Conservation (phyloP, 2,888 invertebrate species). For the Caenorhabditis becei region DNA sequence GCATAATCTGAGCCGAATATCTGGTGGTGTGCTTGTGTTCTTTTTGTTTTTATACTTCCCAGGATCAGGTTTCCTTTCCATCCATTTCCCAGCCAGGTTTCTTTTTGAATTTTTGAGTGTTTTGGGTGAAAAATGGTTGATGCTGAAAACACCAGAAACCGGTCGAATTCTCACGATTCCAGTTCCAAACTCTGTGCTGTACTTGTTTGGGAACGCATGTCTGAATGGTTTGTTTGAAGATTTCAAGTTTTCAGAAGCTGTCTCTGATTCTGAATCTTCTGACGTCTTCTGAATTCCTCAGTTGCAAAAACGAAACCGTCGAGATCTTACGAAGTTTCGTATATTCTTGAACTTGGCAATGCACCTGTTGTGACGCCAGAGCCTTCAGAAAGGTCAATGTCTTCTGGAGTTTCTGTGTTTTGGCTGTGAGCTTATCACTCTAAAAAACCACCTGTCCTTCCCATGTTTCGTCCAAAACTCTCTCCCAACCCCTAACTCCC, state of each 20-base stretch:
- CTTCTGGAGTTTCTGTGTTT: too few relatives aligned
- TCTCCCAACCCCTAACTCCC: not conserved
- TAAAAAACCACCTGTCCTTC: too few relatives aligned
- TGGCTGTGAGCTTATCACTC: too few relatives aligned
- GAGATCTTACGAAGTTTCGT: too few relatives aligned
- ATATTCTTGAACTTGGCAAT: too few relatives aligned
- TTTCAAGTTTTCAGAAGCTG: too few relatives aligned
- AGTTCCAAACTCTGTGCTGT: not conserved
- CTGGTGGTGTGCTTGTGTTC: not conserved
- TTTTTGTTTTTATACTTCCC: not conserved
- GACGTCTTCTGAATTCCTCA: too few relatives aligned
- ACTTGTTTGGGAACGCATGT: not conserved
- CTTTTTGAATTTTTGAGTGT: slow-evolving; percentile 1
- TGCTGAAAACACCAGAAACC: not conserved
- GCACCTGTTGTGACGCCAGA: too few relatives aligned
- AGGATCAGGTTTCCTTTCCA: not conserved
- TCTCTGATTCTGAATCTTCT: too few relatives aligned
- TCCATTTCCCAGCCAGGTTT: not conserved
- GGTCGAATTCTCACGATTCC: not conserved
- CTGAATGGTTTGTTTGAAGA: too few relatives aligned
- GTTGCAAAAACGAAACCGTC: too few relatives aligned
- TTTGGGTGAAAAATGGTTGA: not conserved
- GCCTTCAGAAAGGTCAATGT: too few relatives aligned
- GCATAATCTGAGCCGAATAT: not conserved
- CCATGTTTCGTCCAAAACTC: not conserved